phyloP scores from a whole-genome alignment of 2,797 vertebrate species.

The Dermochelys coriacea region DNA sequence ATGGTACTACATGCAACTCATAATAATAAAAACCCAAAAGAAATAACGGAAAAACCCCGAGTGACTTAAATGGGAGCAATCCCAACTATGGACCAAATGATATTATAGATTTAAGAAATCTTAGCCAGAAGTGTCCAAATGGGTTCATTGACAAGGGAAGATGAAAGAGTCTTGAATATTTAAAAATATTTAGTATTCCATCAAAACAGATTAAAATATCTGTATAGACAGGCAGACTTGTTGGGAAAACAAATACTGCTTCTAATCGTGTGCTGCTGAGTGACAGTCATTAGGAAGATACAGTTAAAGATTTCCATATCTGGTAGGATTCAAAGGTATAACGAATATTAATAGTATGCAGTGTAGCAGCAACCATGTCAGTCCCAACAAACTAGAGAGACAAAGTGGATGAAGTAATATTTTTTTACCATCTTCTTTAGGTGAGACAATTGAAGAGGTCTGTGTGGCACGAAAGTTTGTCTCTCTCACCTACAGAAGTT shows the following conservation, averaged over 20 bases:
- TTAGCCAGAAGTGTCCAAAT: not conserved
- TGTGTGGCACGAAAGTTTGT: too few relatives aligned
- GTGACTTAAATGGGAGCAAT: not conserved
- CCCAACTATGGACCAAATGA: not conserved
- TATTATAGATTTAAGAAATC: not conserved
- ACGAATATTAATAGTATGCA: too few relatives aligned
- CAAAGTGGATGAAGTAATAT: too few relatives aligned
- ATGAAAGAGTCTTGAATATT: rapidly evolving
- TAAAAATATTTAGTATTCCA: not conserved
- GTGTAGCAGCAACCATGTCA: too few relatives aligned
- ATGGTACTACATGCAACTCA: not conserved
- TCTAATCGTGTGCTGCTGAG: not conserved
- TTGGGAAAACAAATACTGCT: not conserved
- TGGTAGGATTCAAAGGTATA: not conserved
- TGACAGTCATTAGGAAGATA: not conserved
- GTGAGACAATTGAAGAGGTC: too few relatives aligned
- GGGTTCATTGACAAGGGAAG: not conserved
- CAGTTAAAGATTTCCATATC: not conserved
- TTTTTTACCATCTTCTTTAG: too few relatives aligned
- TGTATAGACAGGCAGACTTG: not conserved
- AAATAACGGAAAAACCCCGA: not conserved
- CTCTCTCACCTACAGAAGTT: too few relatives aligned
- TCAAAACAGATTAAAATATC: not conserved
- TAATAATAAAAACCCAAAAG: not conserved
- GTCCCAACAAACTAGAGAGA: too few relatives aligned